Percentiles rank a stretch among this genome's conserved stretches.
Conservation (phyloP, 1,140 invertebrate species). For the Agrypnia vestita region DNA sequence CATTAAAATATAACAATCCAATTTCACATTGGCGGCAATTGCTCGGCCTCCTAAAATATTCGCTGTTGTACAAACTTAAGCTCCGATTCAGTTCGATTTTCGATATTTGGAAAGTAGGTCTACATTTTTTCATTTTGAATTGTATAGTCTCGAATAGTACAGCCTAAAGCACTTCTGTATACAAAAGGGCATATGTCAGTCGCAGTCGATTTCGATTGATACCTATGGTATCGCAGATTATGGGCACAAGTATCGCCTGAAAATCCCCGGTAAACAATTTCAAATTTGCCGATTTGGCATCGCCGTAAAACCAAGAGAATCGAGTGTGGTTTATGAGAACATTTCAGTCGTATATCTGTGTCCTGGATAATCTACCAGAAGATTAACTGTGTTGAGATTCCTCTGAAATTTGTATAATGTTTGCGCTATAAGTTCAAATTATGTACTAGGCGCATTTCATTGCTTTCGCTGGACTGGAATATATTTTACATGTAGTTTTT, state of each 20-base stretch:
- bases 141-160: background rate
- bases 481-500: too few relatives aligned
- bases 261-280: conserved; percentile 13
- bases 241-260: background rate
- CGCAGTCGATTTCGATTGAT: conserved; percentile 9
- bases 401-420: too few relatives aligned
- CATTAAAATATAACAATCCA: conserved; percentile 43
- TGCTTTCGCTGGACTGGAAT: too few relatives aligned
- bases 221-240: background rate
- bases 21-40: background rate
- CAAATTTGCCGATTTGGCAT: background rate
- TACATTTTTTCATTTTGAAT: conserved; percentile 16
- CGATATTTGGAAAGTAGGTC: background rate
- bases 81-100: conserved; percentile 19
- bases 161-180: background rate
- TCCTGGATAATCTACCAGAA: too few relatives aligned
- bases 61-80: conserved; percentile 8
- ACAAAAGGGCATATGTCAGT: conserved; percentile 24
- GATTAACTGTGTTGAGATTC: too few relatives aligned
- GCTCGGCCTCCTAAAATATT: conserved; percentile 23
- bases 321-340: background rate
- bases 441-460: too few relatives aligned
- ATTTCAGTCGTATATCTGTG: background rate
- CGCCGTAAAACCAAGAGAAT: background rate
- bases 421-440: too few relatives aligned